These are phyloP conservation scores for Teleiodes luculella DNA, from an alignment of 2,888 invertebrate species.

Conservation along the genomic window DNA sequence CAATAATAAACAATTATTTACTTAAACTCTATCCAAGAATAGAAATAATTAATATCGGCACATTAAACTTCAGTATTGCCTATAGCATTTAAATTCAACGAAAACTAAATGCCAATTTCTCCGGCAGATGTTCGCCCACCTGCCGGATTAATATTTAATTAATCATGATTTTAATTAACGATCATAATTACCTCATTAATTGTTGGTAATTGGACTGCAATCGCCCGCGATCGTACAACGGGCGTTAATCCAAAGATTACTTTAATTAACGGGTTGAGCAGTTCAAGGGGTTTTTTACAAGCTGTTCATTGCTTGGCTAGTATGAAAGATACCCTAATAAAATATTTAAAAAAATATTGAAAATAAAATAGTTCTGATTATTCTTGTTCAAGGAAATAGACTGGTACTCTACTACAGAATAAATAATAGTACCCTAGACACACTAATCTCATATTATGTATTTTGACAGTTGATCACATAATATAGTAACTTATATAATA, in stretches of 20 bases:
- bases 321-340: too few species aligned
- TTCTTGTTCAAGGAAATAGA: too few species aligned
- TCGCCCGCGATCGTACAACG: background rate
- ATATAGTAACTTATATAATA: too few species aligned
- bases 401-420: too few species aligned
- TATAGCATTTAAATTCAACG: background rate
- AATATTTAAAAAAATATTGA: too few species aligned
- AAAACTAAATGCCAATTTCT: conserved; percentile 1
- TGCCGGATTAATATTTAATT: background rate
- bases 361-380: too few species aligned
- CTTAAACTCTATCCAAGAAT: too few species aligned
- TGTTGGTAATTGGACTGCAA: background rate
- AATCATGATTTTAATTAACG: background rate
- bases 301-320: too few species aligned
- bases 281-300: background rate
- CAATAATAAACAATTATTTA: too few species aligned
- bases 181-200: background rate
- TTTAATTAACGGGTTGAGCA: background rate
- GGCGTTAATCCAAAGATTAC: background rate
- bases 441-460: too few species aligned
- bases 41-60: background rate
- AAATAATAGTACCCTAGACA: too few species aligned
- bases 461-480: too few species aligned
- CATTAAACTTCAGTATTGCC: background rate
- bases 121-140: background rate